These are phyloP conservation scores for Cossypha heuglini DNA, from an alignment of 2,797 vertebrate genomes.

Conservation along the genomic window DNA sequence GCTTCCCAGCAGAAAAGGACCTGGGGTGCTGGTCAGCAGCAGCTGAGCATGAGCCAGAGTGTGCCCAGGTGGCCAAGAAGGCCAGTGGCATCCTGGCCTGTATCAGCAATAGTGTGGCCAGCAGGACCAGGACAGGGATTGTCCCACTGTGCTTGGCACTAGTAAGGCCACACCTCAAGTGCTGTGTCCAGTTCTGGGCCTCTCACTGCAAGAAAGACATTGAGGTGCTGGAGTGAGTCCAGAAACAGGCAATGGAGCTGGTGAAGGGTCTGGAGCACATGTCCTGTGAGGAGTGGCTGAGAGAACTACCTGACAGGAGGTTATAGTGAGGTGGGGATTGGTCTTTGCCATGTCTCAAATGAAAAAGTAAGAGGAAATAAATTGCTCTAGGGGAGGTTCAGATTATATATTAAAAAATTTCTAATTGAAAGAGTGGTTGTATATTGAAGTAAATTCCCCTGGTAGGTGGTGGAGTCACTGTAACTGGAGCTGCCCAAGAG, in stretches of 20 bases:
- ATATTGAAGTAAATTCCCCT: not conserved
- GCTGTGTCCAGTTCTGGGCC: not conserved
- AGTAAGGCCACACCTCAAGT: not conserved
- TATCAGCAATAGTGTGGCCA: not conserved
- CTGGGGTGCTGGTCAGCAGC: not conserved
- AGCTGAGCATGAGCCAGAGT: not conserved
- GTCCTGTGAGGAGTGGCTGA: not conserved
- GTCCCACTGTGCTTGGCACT: accelerated
- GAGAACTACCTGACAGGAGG: not conserved
- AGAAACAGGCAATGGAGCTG: not conserved
- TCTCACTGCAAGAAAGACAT: not conserved
- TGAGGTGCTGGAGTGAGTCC: not conserved
- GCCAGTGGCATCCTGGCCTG: not conserved
- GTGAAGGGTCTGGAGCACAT: not conserved
- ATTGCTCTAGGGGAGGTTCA: not conserved
- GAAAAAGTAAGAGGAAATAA: not conserved
- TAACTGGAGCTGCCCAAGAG: not conserved
- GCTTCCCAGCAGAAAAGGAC: not conserved
- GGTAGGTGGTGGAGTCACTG: not conserved
- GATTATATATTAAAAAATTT: not conserved
- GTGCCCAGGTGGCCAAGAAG: not conserved
- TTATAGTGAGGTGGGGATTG: not conserved
- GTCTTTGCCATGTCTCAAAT: not conserved
- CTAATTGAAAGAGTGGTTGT: not conserved
- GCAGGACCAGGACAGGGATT: not conserved